These are phyloP conservation scores for Cotesia congregata DNA, from an alignment of 2,888 invertebrate species.

Conservation along the genomic window DNA sequence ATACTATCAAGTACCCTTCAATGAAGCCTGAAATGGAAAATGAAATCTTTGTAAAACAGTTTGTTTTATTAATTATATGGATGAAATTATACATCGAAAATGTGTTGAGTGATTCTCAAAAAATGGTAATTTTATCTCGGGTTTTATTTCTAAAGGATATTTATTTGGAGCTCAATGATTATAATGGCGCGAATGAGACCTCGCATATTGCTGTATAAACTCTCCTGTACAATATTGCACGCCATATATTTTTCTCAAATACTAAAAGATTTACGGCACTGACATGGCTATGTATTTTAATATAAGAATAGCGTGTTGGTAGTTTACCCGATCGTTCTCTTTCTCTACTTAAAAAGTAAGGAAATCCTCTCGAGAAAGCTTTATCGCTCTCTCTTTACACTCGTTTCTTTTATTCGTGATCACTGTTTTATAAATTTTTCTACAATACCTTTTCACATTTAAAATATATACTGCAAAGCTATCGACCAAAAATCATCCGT, in stretches of 20 bases:
- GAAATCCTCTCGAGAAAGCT: constrained; percentile 24
- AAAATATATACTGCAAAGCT: too few relatives aligned
- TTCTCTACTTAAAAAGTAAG: constrained; percentile 6
- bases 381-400: constrained; percentile 14
- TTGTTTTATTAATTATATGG: too few relatives aligned
- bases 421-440: background rate
- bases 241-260: constrained; percentile 25
- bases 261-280: constrained; percentile 37
- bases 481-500: too few relatives aligned
- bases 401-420: background rate
- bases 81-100: too few relatives aligned
- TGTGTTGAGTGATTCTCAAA: too few relatives aligned
- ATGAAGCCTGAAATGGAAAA: too few relatives aligned
- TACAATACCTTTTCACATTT: background rate
- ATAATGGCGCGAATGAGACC: constrained; percentile 21
- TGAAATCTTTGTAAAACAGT: too few relatives aligned
- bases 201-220: constrained; percentile 30
- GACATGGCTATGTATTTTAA: constrained; percentile 37
- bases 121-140: too few relatives aligned
- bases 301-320: constrained; percentile 31
- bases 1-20: too few relatives aligned
- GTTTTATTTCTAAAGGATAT: background rate
- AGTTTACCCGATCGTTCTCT: constrained; percentile 28
- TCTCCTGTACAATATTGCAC: constrained; percentile 25
- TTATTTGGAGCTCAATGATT: constrained; percentile 9